Percentiles rank a stretch among this genome's conserved stretches.
These are phyloP conservation scores for Cantharis lateralis DNA, from an alignment of 2,888 invertebrate genomes.

Conservation along the genomic window DNA sequence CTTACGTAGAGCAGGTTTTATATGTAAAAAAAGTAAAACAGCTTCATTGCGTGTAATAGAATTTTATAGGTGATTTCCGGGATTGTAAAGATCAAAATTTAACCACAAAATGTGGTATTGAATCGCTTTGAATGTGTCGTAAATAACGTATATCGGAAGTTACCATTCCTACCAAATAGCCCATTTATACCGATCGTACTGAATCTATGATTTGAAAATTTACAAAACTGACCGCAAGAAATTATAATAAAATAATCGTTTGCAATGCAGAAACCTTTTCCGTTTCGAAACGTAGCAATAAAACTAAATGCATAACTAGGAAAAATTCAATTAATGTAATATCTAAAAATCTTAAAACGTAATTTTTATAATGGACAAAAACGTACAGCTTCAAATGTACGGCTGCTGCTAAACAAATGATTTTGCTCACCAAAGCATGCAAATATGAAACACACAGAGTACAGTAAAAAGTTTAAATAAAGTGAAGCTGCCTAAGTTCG, in stretches of 20 bases:
- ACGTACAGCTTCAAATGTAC: too few relatives aligned
- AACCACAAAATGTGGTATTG: slow-evolving; percentile 26
- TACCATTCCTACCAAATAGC: slow-evolving; percentile 20
- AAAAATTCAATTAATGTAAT: too few relatives aligned
- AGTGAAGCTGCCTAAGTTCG: too few relatives aligned
- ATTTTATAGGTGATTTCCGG: slow-evolving; percentile 30
- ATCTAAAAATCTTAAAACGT: too few relatives aligned
- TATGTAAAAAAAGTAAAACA: slow-evolving; percentile 27
- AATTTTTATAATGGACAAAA: too few relatives aligned
- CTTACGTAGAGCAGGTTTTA: slow-evolving; percentile 21
- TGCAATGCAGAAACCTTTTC: not conserved
- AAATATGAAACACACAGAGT: too few relatives aligned
- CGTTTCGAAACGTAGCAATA: not conserved
- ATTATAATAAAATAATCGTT: slow-evolving; percentile 7
- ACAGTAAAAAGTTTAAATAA: too few relatives aligned
- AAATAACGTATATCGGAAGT: slow-evolving; percentile 30
- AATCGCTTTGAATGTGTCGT: slow-evolving; percentile 20
- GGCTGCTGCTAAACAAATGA: too few relatives aligned
- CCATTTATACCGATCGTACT: slow-evolving; percentile 24
- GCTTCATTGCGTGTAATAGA: slow-evolving; percentile 31
- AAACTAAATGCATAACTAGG: not conserved
- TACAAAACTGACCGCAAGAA: slow-evolving; percentile 9
- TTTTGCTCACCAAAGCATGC: too few relatives aligned
- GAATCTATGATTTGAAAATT: slow-evolving; percentile 18
- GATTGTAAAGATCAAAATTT: slow-evolving; percentile 31